phyloP scores from a whole-genome alignment of 2,113 vertebrate genomes.

The Anser brachyrhynchus region DNA sequence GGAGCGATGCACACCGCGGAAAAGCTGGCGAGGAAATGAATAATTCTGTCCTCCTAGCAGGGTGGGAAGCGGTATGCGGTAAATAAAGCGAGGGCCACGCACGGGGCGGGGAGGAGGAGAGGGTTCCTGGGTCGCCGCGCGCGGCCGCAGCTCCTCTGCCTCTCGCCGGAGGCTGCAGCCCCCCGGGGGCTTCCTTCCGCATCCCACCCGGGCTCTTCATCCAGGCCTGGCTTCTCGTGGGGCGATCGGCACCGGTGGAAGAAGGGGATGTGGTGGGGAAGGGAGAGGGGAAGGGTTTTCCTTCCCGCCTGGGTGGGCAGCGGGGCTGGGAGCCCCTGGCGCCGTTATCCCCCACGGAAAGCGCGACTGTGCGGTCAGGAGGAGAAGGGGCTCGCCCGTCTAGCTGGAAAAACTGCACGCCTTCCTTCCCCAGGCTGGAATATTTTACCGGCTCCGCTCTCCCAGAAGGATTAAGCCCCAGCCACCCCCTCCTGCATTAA shows the following conservation, averaged over 20 bases:
- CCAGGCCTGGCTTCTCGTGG: neutral
- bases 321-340: neutral
- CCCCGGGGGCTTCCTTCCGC: neutral
- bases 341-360: neutral
- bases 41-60: neutral
- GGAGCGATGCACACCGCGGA: neutral
- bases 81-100: neutral
- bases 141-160: fast-evolving
- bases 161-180: fast-evolving
- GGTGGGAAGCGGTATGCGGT: neutral
- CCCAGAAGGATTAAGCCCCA: neutral
- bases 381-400: neutral
- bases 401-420: neutral
- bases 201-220: fast-evolving
- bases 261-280: neutral
- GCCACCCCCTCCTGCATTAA: neutral
- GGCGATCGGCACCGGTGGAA: neutral
- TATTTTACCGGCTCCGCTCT: neutral
- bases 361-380: neutral
- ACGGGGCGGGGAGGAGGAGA: neutral
- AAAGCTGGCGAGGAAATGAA: neutral
- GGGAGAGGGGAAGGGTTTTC: neutral
- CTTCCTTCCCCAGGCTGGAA: neutral
- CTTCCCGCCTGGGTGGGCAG: neutral
- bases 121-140: neutral